These are phyloP conservation scores for Saccopteryx leptura DNA, from an alignment of 2,113 vertebrate species.

Conservation along the genomic window DNA sequence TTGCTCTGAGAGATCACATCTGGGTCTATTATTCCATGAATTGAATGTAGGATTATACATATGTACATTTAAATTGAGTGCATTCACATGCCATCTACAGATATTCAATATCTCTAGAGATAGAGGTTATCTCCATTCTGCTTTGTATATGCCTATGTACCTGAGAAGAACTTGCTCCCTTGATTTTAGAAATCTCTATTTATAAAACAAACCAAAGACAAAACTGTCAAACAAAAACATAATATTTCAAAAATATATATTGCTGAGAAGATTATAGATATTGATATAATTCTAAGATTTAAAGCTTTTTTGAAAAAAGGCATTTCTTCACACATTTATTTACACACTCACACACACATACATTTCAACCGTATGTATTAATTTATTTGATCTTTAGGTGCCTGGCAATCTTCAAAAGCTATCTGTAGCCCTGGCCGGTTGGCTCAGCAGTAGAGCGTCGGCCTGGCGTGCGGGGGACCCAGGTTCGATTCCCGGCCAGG, in stretches of 20 bases:
- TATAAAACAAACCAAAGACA: conserved; percentile 43
- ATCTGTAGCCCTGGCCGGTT: too few species aligned
- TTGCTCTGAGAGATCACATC: not conserved
- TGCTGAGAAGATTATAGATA: conserved; percentile 13
- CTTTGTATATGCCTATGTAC: not conserved
- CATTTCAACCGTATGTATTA: not conserved
- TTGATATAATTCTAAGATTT: conserved; percentile 48
- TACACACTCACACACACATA: not conserved
- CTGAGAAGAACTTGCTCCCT: not conserved
- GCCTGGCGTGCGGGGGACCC: too few species aligned
- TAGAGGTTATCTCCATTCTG: not conserved
- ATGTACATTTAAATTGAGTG: not conserved
- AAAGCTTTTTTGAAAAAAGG: conserved; percentile 26
- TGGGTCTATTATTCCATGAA: conserved; percentile 10
- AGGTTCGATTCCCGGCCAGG: too few species aligned
- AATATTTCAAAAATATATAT: not conserved
- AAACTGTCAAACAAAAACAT: conserved; percentile 13
- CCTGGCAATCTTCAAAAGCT: conserved; percentile 32
- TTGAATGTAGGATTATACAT: not conserved
- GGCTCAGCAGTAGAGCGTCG: too few species aligned
- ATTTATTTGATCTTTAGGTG: conserved; percentile 31
- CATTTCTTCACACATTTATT: not conserved
- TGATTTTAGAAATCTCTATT: conserved; percentile 31
- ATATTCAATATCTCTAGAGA: not conserved
- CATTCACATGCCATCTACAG: not conserved